Conservation (phyloP, 2,113 vertebrate genomes). For the Tenrec ecaudatus region DNA sequence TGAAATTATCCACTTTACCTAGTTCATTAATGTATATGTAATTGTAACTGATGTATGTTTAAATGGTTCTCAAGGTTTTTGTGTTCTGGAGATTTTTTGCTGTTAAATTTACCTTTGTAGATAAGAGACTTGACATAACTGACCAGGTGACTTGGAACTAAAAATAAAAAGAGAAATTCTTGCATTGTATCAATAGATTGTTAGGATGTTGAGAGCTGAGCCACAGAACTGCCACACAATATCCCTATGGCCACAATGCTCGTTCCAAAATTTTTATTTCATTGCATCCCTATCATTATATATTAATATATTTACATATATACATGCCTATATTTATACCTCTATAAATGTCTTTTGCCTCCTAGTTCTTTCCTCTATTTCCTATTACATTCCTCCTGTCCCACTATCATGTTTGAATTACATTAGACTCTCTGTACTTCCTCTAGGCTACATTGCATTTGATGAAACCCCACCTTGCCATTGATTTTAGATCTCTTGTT, state of each 20-base stretch:
- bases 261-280: background rate
- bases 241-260: background rate
- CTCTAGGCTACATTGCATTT: no score
- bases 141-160: background rate
- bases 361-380: no score
- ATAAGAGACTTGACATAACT: background rate
- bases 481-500: no score
- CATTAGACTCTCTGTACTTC: no score
- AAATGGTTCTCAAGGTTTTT: background rate
- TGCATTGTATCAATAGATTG: background rate
- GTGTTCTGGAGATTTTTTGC: background rate
- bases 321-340: no score
- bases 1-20: background rate
- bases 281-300: no score
- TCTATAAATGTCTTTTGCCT: no score
- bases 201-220: background rate
- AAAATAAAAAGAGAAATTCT: background rate
- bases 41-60: background rate
- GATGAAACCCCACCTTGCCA: no score
- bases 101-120: background rate
- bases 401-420: no score
- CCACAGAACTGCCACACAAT: background rate
- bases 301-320: no score
- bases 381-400: no score
- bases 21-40: background rate